A percentile compares a stretch with the other conserved stretches of the same genome.
These are phyloP conservation scores for Leptogaster cylindrica DNA, from an alignment of 2,888 invertebrate genomes.

Conservation along the genomic window DNA sequence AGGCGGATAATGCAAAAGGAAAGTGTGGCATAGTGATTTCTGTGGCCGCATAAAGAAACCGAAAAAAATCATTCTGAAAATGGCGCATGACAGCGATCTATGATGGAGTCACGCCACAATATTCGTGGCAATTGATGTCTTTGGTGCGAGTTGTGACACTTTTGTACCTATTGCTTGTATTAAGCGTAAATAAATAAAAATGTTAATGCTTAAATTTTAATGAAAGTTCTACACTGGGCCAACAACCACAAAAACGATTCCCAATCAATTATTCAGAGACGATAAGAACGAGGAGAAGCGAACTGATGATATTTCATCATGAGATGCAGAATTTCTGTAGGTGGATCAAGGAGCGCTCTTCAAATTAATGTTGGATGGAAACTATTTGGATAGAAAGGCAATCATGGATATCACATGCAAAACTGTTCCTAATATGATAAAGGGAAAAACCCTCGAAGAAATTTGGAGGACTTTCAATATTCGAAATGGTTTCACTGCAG, in stretches of 20 bases:
- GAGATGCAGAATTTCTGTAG: slow-evolving; percentile 97
- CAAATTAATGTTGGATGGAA: slow-evolving; percentile 92
- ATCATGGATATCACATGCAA: slow-evolving; percentile 95
- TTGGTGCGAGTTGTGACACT: no score
- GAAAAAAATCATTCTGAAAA: no score
- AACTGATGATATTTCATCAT: slow-evolving; percentile 94
- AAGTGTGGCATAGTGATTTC: no score
- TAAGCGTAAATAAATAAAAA: no score
- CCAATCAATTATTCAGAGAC: slow-evolving; percentile 89
- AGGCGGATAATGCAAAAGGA: no score
- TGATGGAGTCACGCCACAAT: no score
- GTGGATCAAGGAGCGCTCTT: slow-evolving; percentile 94
- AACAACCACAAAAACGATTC: slow-evolving; percentile 92
- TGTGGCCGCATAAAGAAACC: no score
- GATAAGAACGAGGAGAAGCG: slow-evolving; percentile 95
- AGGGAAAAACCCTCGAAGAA: slow-evolving; percentile 93
- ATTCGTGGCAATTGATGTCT: no score
- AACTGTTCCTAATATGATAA: slow-evolving; percentile 96
- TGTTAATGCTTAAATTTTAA: slow-evolving; percentile 91
- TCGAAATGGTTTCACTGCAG: slow-evolving; percentile 91
- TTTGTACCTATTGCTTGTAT: no score
- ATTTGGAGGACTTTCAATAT: slow-evolving; percentile 95
- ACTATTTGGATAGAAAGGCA: slow-evolving; percentile 92
- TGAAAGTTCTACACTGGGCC: slow-evolving; percentile 89
- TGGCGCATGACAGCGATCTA: no score